Conservation (phyloP, 1,140 invertebrate genomes). For the Cydia amplana region DNA sequence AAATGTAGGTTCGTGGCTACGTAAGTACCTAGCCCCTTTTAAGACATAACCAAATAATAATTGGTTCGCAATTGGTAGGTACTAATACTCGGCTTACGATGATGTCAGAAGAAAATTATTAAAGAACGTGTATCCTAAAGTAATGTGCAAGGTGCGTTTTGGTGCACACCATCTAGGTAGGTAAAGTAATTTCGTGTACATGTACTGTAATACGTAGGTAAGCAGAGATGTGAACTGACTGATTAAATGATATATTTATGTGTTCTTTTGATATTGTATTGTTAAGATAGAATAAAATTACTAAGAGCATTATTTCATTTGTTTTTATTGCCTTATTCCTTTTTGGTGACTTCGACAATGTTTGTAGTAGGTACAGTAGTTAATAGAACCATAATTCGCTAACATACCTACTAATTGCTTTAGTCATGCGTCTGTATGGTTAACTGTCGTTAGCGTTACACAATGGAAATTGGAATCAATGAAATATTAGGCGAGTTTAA, state of each 20-base stretch:
- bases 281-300: constrained; percentile 30
- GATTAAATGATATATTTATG: constrained; percentile 27
- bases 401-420: too few relatives aligned
- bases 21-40: too few relatives aligned
- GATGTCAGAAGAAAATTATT: not conserved
- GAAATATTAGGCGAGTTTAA: too few relatives aligned
- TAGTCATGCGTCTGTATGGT: too few relatives aligned
- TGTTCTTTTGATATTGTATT: constrained; percentile 28
- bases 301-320: not conserved
- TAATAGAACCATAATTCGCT: too few relatives aligned
- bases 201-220: not conserved
- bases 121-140: not conserved
- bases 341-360: not conserved
- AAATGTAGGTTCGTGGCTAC: too few relatives aligned
- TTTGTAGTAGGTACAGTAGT: too few relatives aligned
- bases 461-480: too few relatives aligned
- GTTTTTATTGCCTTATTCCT: not conserved
- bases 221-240: constrained; percentile 4
- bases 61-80: too few relatives aligned
- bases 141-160: not conserved
- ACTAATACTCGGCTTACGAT: too few relatives aligned
- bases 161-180: not conserved
- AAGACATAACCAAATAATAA: too few relatives aligned
- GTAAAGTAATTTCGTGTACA: not conserved
- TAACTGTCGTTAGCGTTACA: too few relatives aligned